Base-by-base conservation (phyloP, 1,140 invertebrate genomes). In the Zaprionus tsacasi region DNA sequence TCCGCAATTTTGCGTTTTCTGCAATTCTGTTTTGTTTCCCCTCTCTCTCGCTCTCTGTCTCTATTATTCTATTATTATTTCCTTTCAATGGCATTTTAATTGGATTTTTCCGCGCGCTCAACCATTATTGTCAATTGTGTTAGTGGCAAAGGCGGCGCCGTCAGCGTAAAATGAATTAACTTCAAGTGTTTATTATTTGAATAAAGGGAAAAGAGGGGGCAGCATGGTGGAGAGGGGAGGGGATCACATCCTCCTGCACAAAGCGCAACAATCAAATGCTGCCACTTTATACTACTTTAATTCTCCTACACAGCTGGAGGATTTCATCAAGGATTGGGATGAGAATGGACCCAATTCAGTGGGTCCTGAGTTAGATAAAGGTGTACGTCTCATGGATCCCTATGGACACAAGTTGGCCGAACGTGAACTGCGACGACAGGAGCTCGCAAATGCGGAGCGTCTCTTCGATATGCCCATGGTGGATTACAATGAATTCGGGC, bases 401-500 rank as follows among this genome's bases (percentile, higher is more conserved):
- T 98, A 96, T 88, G 93, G 93, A 6, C 94, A 95, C 78, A 93
- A 95, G 72, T 95, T 98, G 57, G 93, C 93, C 8, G 93, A 95
- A 50, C 72, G 97, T 13, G 96, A 97, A 78, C 81, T 91, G 0
- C 94, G 94, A n/a, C 94, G 96, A 55, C 91, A 94, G 27, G 95
- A 96, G 40, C 93, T 98, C 27, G 92, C 87, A 11, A 95, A 96
- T 58, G 96, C 97, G 0, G 97, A 98, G 93, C 95, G 96, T 76
- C 93, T 98, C 1, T 98, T 99, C 93, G 96, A 98, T 79, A 95
- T 98, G 72, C 94, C 96, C 8, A 94, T 97, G 30, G 95, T 96
- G 0, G 95, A 97, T 92, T 98, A 98, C 86, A 95, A 96, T 0
- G 94, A 95, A 52, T 96, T 97, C 85, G 91, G 95, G 6, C 93